Conservation (phyloP, 2,797 vertebrate species). For the Petrocephalus schoutedeni region DNA sequence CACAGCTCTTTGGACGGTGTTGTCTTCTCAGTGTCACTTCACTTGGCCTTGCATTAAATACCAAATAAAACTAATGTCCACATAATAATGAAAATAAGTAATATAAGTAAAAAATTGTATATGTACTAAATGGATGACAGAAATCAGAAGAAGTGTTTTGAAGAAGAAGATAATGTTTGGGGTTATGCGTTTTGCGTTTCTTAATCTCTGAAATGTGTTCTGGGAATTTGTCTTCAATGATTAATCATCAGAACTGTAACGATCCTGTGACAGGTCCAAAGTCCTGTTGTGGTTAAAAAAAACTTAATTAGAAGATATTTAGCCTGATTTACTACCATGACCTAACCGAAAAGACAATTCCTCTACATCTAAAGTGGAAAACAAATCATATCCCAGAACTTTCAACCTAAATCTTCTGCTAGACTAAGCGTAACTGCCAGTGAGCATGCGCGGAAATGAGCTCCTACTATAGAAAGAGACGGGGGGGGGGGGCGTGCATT, state of each 20-base stretch:
- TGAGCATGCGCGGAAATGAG: background rate
- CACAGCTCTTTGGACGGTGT: background rate
- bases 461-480: background rate
- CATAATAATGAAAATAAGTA: background rate
- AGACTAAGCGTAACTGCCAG: background rate
- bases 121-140: background rate
- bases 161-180: background rate
- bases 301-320: background rate
- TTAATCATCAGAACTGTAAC: background rate
- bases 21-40: background rate
- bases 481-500: background rate
- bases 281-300: background rate
- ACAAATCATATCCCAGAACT: background rate
- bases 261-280: background rate
- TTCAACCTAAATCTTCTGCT: background rate
- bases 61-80: background rate
- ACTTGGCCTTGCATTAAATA: background rate
- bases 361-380: background rate
- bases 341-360: background rate
- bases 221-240: background rate
- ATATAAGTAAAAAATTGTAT: background rate
- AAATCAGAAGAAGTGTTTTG: background rate
- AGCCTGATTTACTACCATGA: background rate
- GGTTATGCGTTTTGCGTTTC: background rate
- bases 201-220: background rate